Evolutionary conservation across 2,797 vertebrate genomes (phyloP).

Genomic region (Picus viridis): DNA sequence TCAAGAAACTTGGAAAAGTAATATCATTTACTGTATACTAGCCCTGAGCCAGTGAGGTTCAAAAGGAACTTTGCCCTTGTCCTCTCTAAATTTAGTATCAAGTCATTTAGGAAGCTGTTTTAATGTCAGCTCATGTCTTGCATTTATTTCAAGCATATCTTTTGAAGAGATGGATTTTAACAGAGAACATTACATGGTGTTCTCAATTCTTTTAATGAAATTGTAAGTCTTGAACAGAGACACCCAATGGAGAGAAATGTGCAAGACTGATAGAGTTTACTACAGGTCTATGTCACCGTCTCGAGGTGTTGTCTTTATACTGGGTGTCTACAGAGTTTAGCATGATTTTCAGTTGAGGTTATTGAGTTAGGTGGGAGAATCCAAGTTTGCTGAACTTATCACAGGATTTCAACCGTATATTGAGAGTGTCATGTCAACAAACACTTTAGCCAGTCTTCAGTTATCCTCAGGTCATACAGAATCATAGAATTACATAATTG

Average conservation of each 20-base stretch:
- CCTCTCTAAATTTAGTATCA: background rate
- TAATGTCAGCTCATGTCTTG: background rate
- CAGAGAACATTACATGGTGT: background rate
- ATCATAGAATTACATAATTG: too few species aligned
- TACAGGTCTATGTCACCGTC: background rate
- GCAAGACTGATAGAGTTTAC: background rate
- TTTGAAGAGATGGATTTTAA: constrained; percentile 19
- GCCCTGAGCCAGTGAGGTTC: background rate
- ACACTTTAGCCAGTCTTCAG: background rate
- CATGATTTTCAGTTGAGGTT: background rate
- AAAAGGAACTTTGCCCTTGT: background rate
- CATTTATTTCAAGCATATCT: background rate
- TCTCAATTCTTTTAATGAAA: constrained; percentile 32
- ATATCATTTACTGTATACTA: background rate
- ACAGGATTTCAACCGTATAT: background rate
- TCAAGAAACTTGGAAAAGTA: background rate
- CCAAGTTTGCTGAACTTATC: background rate
- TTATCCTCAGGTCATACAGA: background rate
- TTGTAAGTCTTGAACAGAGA: background rate
- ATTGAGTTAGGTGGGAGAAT: background rate
- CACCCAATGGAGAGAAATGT: background rate
- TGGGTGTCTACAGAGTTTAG: background rate
- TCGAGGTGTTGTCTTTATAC: background rate
- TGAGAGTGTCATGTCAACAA: background rate
- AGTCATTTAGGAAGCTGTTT: background rate